Conservation (phyloP, 2,113 vertebrate species). For the Mustelus asterias region DNA sequence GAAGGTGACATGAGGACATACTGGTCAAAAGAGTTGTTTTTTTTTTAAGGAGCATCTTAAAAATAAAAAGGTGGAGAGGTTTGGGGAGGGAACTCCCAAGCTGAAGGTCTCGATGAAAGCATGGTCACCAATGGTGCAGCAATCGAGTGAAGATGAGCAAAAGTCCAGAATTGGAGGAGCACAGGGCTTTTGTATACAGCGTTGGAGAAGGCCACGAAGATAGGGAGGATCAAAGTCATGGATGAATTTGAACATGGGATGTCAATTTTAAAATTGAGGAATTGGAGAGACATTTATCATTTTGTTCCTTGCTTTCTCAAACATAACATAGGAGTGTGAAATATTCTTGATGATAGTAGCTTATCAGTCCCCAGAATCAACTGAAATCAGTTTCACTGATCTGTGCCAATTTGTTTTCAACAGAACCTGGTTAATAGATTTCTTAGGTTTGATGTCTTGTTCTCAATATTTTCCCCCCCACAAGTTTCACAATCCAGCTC, state of each 20-base stretch:
- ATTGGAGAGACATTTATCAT: background rate
- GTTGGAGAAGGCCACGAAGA: background rate
- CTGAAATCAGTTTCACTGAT: background rate
- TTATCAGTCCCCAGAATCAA: background rate
- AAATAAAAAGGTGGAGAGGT: background rate
- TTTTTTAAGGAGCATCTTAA: background rate
- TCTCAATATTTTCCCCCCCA: no score
- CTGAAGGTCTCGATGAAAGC: background rate
- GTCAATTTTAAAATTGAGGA: background rate
- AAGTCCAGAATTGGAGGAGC: background rate
- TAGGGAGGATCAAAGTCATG: background rate
- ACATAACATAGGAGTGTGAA: background rate
- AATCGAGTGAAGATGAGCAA: background rate
- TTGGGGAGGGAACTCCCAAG: background rate
- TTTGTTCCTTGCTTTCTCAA: background rate
- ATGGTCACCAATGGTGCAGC: background rate
- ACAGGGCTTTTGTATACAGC: no score
- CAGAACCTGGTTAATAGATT: background rate
- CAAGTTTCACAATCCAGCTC: constrained; percentile 38
- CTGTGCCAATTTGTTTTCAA: background rate
- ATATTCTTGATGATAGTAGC: background rate
- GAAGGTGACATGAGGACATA: no score
- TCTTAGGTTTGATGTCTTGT: no score
- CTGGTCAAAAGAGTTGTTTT: no score
- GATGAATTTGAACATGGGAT: background rate